These are phyloP conservation scores for Stigmatopora argus DNA, from an alignment of 2,113 vertebrate species.

Conservation along the genomic window DNA sequence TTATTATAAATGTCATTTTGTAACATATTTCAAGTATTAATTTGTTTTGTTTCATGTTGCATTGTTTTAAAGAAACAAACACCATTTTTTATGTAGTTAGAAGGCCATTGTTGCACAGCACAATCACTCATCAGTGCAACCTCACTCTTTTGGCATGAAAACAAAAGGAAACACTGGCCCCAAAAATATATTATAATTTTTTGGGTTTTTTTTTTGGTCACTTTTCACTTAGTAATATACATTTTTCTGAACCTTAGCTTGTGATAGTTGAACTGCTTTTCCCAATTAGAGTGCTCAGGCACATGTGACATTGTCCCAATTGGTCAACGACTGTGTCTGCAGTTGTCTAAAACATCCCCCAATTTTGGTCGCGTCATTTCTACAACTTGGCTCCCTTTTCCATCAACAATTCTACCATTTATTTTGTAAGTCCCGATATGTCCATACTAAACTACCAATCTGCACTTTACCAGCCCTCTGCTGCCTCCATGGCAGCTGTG, in stretches of 20 bases:
- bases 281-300: no score
- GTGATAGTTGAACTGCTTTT: no score
- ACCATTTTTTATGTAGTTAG: neutral
- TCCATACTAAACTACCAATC: constrained; percentile 99
- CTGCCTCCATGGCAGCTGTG: constrained; percentile 95
- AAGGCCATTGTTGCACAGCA: neutral
- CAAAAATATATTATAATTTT: no score
- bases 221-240: no score
- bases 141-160: no score
- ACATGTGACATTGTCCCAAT: no score
- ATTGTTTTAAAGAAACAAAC: neutral
- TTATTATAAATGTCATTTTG: no score
- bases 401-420: constrained; percentile 94
- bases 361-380: constrained; percentile 81
- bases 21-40: constrained; percentile 26
- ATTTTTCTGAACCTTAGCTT: no score
- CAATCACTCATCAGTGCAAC: neutral
- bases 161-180: no score
- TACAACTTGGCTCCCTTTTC: constrained; percentile 90
- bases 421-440: constrained; percentile 92
- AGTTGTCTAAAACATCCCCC: constrained; percentile 49
- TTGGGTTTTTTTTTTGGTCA: no score
- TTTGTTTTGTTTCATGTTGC: neutral
- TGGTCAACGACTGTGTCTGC: no score
- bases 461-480: constrained; percentile 96